These are phyloP conservation scores for Ailuropoda melanoleuca DNA, from an alignment of 2,113 vertebrate species.

Conservation along the genomic window DNA sequence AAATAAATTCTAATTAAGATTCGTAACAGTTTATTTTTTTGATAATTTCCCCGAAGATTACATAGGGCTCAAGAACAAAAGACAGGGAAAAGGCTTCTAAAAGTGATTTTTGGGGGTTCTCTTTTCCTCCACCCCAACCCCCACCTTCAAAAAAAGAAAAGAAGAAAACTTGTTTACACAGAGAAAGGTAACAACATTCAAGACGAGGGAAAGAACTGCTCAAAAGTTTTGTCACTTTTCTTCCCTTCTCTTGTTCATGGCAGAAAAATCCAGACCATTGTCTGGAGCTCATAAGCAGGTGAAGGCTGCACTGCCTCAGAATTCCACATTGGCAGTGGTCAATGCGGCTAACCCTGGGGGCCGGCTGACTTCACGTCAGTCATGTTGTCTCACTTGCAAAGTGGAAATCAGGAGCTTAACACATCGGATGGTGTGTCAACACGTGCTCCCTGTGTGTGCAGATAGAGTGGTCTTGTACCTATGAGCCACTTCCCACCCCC, in stretches of 20 bases:
- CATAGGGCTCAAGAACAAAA: neutral
- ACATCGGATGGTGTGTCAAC: neutral
- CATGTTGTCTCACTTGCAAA: neutral
- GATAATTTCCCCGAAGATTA: neutral
- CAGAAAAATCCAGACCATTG: neutral
- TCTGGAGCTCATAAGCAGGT: neutral
- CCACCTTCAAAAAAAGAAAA: neutral
- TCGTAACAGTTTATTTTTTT: neutral
- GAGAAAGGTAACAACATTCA: neutral
- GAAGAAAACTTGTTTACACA: neutral
- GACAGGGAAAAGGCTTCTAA: neutral
- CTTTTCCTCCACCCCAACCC: neutral
- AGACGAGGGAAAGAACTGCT: neutral
- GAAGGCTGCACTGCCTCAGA: neutral
- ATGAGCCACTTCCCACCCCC: neutral
- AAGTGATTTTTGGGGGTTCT: neutral
- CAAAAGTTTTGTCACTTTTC: neutral
- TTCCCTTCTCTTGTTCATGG: neutral
- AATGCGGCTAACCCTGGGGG: fast-evolving
- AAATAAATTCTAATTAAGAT: neutral
- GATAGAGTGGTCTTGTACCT: neutral
- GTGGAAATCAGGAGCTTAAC: neutral
- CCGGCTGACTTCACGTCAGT: neutral
- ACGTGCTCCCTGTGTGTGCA: fast-evolving
- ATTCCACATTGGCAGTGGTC: neutral